These are phyloP conservation scores for Drosophila asahinai DNA, from an alignment of 1,140 invertebrate species.

Conservation along the genomic window DNA sequence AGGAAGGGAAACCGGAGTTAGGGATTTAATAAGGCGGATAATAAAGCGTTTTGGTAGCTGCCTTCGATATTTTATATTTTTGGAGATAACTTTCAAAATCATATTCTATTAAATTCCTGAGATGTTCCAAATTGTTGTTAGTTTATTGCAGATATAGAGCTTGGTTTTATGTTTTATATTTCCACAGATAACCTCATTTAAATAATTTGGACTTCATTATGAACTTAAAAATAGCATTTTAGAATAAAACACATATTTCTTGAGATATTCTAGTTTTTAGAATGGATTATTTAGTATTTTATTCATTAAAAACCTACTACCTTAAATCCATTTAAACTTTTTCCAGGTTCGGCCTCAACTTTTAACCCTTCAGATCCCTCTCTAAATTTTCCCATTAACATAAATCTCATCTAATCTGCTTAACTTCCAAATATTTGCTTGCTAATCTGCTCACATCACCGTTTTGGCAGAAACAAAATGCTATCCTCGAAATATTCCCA, in stretches of 20 bases:
- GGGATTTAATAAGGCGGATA: background rate
- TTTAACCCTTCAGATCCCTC: background rate
- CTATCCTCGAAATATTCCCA: slow-evolving; percentile 23
- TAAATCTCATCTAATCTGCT: slow-evolving; percentile 17
- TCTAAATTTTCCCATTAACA: slow-evolving; percentile 11
- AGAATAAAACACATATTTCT: too few relatives aligned
- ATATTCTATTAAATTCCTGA: background rate
- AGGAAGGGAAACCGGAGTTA: background rate
- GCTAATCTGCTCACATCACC: slow-evolving; percentile 54
- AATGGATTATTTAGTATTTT: too few relatives aligned
- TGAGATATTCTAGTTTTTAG: background rate
- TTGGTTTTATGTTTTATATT: too few relatives aligned
- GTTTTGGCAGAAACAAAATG: slow-evolving; percentile 34
- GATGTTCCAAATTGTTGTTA: too few relatives aligned
- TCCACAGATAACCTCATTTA: too few relatives aligned
- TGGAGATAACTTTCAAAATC: background rate
- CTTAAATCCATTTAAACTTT: background rate
- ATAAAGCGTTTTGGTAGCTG: background rate
- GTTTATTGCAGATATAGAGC: too few relatives aligned
- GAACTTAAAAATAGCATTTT: too few relatives aligned
- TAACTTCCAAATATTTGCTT: slow-evolving; percentile 36
- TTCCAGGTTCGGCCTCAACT: background rate
- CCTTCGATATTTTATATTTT: slow-evolving; percentile 1
- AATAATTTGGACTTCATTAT: too few relatives aligned
- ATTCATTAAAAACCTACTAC: background rate